Conservation (phyloP, 2,888 invertebrate genomes). For the Scaptomyza flava region DNA sequence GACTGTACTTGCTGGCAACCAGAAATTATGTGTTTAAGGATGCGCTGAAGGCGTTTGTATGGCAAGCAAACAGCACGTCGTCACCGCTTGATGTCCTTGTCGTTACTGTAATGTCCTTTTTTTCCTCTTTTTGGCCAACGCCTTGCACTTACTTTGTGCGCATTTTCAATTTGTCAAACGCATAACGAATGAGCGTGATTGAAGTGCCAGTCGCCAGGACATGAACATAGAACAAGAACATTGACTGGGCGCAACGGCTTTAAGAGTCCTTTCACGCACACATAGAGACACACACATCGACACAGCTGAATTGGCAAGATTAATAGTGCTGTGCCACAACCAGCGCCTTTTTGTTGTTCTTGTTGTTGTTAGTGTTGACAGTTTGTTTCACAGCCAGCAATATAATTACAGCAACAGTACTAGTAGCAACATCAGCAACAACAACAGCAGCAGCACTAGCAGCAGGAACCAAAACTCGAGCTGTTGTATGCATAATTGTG, state of each 20-base stretch:
- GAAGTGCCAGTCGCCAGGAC: constrained; percentile 66
- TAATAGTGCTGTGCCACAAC: constrained; percentile 64
- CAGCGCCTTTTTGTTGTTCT: constrained; percentile 32
- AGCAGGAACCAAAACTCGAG: constrained; percentile 31
- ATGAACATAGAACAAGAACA: constrained; percentile 25
- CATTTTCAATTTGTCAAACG: constrained; percentile 79
- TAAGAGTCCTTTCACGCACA: constrained; percentile 24
- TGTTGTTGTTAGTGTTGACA: constrained; percentile 66
- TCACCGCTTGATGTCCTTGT: constrained; percentile 13
- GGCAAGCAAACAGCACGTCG: constrained; percentile 67
- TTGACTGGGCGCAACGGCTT: constrained; percentile 24
- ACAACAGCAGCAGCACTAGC: constrained; percentile 15
- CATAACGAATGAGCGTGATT: constrained; percentile 77
- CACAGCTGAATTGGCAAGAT: constrained; percentile 72
- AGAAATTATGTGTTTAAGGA: constrained; percentile 64
- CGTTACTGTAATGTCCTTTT: background rate
- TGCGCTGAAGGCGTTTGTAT: constrained; percentile 66
- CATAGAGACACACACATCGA: constrained; percentile 6
- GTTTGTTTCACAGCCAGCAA: constrained; percentile 66
- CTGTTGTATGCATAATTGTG: constrained; percentile 75
- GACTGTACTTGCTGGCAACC: constrained; percentile 22
- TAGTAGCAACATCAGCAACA: constrained; percentile 12
- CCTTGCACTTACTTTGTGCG: constrained; percentile 65
- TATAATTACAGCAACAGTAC: constrained; percentile 71
- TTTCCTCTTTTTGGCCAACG: constrained; percentile 26